These are phyloP conservation scores for Triplophysa rosa DNA, from an alignment of 2,113 vertebrate species.

Conservation along the genomic window DNA sequence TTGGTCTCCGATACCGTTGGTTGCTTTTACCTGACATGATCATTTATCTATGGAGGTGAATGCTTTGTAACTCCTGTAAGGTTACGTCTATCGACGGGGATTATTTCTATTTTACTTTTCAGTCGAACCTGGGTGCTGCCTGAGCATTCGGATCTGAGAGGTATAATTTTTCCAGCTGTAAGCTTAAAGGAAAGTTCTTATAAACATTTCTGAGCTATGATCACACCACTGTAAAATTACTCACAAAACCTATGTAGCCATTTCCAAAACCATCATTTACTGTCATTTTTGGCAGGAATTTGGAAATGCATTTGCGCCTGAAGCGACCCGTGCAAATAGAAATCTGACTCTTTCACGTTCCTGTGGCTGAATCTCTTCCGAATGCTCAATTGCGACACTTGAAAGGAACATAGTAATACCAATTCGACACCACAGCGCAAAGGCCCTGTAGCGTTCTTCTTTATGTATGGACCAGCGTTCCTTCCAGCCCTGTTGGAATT, in stretches of 20 bases:
- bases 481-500: neutral
- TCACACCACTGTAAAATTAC: neutral
- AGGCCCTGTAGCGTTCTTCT: neutral
- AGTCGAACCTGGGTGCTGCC: neutral
- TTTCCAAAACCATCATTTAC: constrained; percentile 10
- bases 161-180: neutral
- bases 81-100: neutral
- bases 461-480: neutral
- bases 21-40: constrained; percentile 30
- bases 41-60: constrained; percentile 32
- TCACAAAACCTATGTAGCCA: neutral
- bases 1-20: constrained; percentile 30
- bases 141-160: too few species aligned
- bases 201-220: neutral
- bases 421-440: constrained; percentile 9
- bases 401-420: neutral
- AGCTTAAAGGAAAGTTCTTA: neutral
- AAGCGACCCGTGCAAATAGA: neutral
- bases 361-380: neutral
- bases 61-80: neutral
- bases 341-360: neutral
- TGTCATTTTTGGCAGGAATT: constrained; percentile 19
- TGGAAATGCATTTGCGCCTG: neutral
- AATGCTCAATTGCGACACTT: constrained; percentile 8
- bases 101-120: neutral